Base-by-base conservation (phyloP, 2,113 vertebrate genomes). In the Oreochromis niloticus region DNA sequence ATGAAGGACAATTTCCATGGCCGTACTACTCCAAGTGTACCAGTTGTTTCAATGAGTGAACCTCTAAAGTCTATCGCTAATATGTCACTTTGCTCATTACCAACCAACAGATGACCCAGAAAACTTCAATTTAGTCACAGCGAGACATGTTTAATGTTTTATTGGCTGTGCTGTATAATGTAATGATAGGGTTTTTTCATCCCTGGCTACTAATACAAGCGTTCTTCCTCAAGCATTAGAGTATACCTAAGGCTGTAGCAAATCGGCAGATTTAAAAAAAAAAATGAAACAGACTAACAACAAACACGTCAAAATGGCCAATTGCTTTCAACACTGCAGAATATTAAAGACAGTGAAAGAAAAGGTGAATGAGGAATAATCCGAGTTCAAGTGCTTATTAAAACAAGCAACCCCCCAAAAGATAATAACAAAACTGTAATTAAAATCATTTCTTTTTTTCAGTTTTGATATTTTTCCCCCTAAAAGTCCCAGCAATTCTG, bases 51-150 rank as follows among this genome's bases (percentile, higher is more conserved):
- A 83, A 81, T 32, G 55, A 57, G 27, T 34, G 61, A 81, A 87
- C 55, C 54, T 71, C 55, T 19, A 88, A 63, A 16, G 34, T 36
- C 22, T 48, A 16, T 12, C 78, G 50, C 46, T 81, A 30, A 71
- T 50, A 50, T n/a, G 24, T 78, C 73, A 78, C 73, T 78, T 78
- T 50, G 55, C 81, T 88, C 61, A 89, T 89, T 90, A 81, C 59
- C 80, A 89, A 84, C 52, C 59, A 80, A 68, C 52, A 71, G 17
- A 30, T 46, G 56, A 85, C 43, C 52, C 63, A 86, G 57, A 86
- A 78, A 83, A 82, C 43, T 43, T 46, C 1, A 32, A 59, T 81
- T 73, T 17, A 61, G 68, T 86, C 84, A 82, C 30, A 57, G 12
- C 8, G 52, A 39, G 83, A 78, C 80, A 52, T 32, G 36, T 55